Base-by-base conservation (phyloP, 2,888 invertebrate genomes). In the Campoplex nolae region DNA sequence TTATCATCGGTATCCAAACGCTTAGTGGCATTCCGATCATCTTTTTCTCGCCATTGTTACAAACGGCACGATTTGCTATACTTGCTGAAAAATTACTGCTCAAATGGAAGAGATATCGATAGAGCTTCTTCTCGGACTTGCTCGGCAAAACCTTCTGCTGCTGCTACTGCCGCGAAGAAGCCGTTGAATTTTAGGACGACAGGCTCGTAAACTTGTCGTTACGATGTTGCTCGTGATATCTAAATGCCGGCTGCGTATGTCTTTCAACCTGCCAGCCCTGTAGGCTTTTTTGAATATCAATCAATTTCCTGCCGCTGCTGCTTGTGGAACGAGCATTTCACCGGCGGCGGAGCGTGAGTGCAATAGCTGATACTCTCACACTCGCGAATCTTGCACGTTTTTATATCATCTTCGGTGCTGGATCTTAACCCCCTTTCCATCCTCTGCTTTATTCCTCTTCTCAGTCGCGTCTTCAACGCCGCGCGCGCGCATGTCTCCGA, bases 271-370 rank as follows among this genome's bases (percentile, higher is more conserved):
- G 76, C 83, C 90, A 92, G 90, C 90, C 92, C 91, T 91, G 90
- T 92, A 90, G 90, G 92, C 92, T 92, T 92, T 93, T 92, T 92
- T 93, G 92, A 93, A 93, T 93, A 92, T 93, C 93, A 92, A 93
- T 91, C 93, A 93, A 93, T 93, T 93, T 93, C 92, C 92, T 93
- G 92, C 89, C 91, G 90, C 92, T 92, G 92, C 92, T 92, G 92
- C 92, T 92, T 92, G 90, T 90, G 89, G 90, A 91, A 92, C 90
- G 92, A 92, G 90, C 91, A 90, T 91, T 93, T 91, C 91, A 91
- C 90, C 90, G 88, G 86, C 89, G 89, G 88, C 89, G 90, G 90
- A 90, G 92, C 93, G 93, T 93, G 93, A 93, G 93, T 90, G 92
- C 92, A 92, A 93, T 93, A 89, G 92, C 88, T 93, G 93, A 93